A percentile compares a stretch with the other conserved stretches of the same genome.
These are phyloP conservation scores for Euzetes globulus DNA, from an alignment of 2,888 invertebrate species.

Conservation along the genomic window DNA sequence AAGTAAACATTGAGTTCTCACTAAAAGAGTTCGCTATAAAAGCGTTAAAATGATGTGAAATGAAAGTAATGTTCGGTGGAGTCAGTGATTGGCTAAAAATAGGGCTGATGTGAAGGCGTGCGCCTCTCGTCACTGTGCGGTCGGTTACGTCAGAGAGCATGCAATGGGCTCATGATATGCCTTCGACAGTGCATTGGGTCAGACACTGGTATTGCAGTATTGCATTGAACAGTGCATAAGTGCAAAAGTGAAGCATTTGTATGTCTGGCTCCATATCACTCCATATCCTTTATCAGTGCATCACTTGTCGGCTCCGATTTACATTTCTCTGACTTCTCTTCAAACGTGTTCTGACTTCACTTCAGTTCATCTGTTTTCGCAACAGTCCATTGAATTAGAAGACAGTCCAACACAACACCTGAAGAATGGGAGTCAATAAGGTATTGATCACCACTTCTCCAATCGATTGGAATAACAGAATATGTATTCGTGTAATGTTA, in stretches of 20 bases:
- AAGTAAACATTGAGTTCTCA: background rate
- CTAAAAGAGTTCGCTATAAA: slow-evolving; percentile 4
- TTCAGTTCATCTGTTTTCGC: background rate
- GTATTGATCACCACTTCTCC: background rate
- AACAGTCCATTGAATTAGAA: background rate
- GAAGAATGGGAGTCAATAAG: slow-evolving; percentile 24
- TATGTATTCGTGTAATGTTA: background rate
- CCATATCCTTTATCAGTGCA: slow-evolving; percentile 13
- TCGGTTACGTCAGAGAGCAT: background rate
- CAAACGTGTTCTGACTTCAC: slow-evolving; percentile 9
- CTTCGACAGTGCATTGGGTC: slow-evolving; percentile 12
- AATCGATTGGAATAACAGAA: background rate
- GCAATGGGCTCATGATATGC: slow-evolving; percentile 4
- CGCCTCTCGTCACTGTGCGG: background rate
- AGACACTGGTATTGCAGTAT: slow-evolving; percentile 8
- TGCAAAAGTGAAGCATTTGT: background rate
- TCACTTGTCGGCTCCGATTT: slow-evolving; percentile 4
- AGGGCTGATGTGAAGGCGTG: slow-evolving; percentile 17
- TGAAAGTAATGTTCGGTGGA: background rate
- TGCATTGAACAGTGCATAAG: background rate
- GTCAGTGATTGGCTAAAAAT: background rate
- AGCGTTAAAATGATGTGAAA: background rate
- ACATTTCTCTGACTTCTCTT: background rate
- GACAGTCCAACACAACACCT: background rate
- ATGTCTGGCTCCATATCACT: slow-evolving; percentile 1